phyloP scores from a whole-genome alignment of 2,888 invertebrate genomes.

The Chalcis sispes region DNA sequence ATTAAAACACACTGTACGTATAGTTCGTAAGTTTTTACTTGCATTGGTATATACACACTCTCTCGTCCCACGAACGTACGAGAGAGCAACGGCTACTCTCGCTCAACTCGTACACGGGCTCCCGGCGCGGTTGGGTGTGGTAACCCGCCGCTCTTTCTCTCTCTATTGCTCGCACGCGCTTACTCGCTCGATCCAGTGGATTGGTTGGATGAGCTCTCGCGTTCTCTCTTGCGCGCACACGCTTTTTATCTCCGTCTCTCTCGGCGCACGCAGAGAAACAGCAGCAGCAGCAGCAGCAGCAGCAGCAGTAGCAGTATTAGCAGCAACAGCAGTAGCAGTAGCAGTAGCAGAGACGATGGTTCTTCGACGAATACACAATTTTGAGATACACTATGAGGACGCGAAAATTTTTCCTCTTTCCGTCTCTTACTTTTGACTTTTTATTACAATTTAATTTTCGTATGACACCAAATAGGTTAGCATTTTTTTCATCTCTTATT shows the following conservation, averaged over 20 bases:
- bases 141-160: slow-evolving; percentile 68
- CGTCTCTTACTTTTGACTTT: too few relatives aligned
- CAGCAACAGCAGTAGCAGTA: background rate
- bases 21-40: too few relatives aligned
- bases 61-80: slow-evolving; percentile 65
- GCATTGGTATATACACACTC: too few relatives aligned
- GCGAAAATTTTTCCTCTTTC: background rate
- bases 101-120: too few relatives aligned
- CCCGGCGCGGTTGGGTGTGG: slow-evolving; percentile 72
- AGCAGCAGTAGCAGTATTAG: background rate
- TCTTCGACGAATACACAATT: slow-evolving; percentile 19
- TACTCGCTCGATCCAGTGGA: slow-evolving; percentile 27
- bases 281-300: background rate
- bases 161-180: slow-evolving; percentile 39
- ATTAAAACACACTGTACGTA: too few relatives aligned
- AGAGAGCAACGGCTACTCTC: too few relatives aligned
- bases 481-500: too few relatives aligned
- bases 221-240: slow-evolving; percentile 35
- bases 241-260: slow-evolving; percentile 47
- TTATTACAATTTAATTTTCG: too few relatives aligned
- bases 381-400: background rate
- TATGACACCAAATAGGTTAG: too few relatives aligned
- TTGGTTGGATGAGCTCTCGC: slow-evolving; percentile 14
- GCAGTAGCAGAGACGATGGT: background rate
- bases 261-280: slow-evolving; percentile 40